Percentiles rank a stretch among this genome's conserved stretches.
Conservation (phyloP, 2,797 vertebrate genomes). For the Urophycis tenuis region DNA sequence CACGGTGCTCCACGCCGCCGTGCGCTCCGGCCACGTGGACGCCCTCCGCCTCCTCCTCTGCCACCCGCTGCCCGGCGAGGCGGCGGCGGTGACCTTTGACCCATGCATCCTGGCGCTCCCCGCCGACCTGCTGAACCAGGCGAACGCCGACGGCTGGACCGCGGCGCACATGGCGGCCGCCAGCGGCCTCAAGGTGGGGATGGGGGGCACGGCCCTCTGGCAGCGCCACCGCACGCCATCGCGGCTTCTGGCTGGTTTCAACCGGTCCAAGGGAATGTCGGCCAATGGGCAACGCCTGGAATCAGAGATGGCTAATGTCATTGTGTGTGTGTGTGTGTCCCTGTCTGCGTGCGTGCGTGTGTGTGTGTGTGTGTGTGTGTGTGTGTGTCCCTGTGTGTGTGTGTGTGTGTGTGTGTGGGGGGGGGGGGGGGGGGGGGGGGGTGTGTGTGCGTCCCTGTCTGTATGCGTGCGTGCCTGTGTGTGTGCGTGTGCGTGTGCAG, state of each 20-base stretch:
- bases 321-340: background rate
- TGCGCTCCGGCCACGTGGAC: conserved; percentile 80
- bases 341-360: conserved; percentile 44
- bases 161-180: conserved; percentile 90
- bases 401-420: conserved; percentile 20
- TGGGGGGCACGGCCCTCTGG: too few relatives aligned
- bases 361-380: conserved; percentile 43
- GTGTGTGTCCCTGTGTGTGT: conserved; percentile 50
- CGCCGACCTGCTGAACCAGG: conserved; percentile 79
- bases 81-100: conserved; percentile 49
- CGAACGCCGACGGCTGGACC: conserved; percentile 88
- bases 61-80: conserved; percentile 54
- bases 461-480: conserved; percentile 42
- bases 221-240: too few relatives aligned
- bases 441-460: background rate
- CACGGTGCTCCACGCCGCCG: conserved; percentile 82
- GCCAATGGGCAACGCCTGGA: too few relatives aligned
- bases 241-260: background rate
- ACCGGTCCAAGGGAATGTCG: too few relatives aligned
- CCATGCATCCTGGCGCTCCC: conserved; percentile 58
- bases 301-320: too few relatives aligned
- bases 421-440: background rate
- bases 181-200: conserved; percentile 85
- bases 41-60: conserved; percentile 82
- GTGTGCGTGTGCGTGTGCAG: conserved; percentile 60